phyloP scores from a whole-genome alignment of 2,888 invertebrate species.

The Nephrocerus scutellatus region DNA sequence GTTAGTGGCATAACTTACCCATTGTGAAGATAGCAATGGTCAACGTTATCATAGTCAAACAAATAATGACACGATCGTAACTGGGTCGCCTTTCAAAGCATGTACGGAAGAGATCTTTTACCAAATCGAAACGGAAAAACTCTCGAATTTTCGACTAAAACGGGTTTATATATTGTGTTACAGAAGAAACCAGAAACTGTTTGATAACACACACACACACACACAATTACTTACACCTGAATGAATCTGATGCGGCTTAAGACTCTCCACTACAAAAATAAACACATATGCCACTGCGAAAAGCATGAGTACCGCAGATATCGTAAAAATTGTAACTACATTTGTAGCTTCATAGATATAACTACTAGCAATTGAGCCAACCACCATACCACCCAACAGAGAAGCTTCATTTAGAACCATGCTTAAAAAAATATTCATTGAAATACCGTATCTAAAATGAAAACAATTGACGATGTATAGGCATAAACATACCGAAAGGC shows the following conservation, averaged over 20 bases:
- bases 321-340: slow-evolving; percentile 34
- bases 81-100: slow-evolving; percentile 39
- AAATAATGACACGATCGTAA: slow-evolving; percentile 43
- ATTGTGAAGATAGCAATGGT: slow-evolving; percentile 41
- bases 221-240: slow-evolving; percentile 28
- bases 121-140: slow-evolving; percentile 41
- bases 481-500: slow-evolving; percentile 34
- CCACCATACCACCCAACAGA: slow-evolving; percentile 55
- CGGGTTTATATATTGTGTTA: background rate
- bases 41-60: slow-evolving; percentile 42
- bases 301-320: slow-evolving; percentile 31
- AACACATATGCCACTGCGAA: slow-evolving; percentile 35
- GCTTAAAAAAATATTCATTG: slow-evolving; percentile 47
- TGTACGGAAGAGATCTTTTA: slow-evolving; percentile 41
- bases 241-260: slow-evolving; percentile 33
- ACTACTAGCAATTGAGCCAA: slow-evolving; percentile 57
- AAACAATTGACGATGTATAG: background rate
- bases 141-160: slow-evolving; percentile 39
- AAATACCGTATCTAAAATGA: background rate
- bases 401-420: slow-evolving; percentile 58
- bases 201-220: background rate
- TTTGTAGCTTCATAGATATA: slow-evolving; percentile 50
- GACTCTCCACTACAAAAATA: slow-evolving; percentile 41
- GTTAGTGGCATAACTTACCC: slow-evolving; percentile 26
- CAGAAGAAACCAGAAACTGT: background rate